phyloP scores from a whole-genome alignment of 2,113 vertebrate species.

The Oceanodroma tethys region DNA sequence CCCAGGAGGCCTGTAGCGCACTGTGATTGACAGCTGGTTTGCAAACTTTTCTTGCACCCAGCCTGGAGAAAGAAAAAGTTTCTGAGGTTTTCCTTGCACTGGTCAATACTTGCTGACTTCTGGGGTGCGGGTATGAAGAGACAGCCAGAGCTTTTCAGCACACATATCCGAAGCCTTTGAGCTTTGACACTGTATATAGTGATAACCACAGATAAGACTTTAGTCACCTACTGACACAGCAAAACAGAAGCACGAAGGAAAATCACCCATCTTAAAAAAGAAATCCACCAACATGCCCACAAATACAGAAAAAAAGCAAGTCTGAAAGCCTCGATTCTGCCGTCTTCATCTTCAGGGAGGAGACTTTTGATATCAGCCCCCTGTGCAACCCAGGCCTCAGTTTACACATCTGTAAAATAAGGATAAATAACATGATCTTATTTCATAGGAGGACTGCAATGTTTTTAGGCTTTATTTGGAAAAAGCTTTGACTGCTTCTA shows the following conservation, averaged over 20 bases:
- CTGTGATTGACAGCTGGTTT: not conserved
- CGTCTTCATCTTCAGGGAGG: not conserved
- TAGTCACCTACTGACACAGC: not conserved
- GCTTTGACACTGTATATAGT: not conserved
- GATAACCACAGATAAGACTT: not conserved
- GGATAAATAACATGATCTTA: not conserved
- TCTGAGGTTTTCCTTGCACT: not conserved
- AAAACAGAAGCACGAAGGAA: not conserved
- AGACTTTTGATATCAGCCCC: not conserved
- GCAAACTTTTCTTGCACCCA: not conserved
- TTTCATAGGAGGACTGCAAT: not conserved
- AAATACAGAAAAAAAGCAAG: not conserved
- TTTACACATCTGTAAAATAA: not conserved
- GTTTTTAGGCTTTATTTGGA: not conserved
- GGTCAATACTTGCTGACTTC: not conserved
- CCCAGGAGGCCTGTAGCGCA: too few relatives aligned
- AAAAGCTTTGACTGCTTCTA: not conserved
- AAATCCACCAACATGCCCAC: not conserved
- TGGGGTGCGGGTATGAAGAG: not conserved
- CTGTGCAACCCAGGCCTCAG: not conserved
- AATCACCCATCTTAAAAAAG: not conserved
- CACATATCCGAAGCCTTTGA: not conserved
- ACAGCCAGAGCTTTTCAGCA: not conserved
- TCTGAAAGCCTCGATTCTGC: not conserved
- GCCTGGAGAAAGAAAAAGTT: not conserved